Percentiles rank a stretch among this genome's conserved stretches.
These are phyloP conservation scores for Sander vitreus DNA, from an alignment of 2,113 vertebrate species.

Conservation along the genomic window DNA sequence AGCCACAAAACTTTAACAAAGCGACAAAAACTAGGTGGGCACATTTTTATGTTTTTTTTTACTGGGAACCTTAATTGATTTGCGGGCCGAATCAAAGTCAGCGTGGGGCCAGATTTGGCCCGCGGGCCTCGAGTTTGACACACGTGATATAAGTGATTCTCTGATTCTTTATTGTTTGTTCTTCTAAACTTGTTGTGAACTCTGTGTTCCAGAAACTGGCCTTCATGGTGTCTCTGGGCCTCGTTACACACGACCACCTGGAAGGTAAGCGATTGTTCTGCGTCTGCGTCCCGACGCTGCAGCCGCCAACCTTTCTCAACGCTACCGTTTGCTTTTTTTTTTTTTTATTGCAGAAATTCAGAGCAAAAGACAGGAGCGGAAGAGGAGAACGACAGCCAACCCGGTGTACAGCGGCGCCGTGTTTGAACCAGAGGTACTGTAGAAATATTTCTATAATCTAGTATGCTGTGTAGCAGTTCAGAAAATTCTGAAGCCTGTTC, in stretches of 20 bases:
- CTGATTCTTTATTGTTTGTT: background rate
- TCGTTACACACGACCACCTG: constrained; percentile 97
- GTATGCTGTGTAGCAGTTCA: too few relatives aligned
- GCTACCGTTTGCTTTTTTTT: background rate
- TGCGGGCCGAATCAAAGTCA: too few relatives aligned
- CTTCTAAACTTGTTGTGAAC: background rate
- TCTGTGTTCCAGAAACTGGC: constrained; percentile 91
- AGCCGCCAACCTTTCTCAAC: background rate
- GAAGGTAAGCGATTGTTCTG: constrained; percentile 87
- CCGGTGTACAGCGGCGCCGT: constrained; percentile 98
- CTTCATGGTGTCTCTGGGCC: constrained; percentile 97
- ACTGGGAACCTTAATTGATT: too few relatives aligned
- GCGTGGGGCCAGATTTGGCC: too few relatives aligned
- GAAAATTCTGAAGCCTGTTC: too few relatives aligned
- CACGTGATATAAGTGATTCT: background rate
- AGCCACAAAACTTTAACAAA: too few relatives aligned
- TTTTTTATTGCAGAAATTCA: constrained; percentile 91
- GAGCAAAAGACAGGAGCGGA: constrained; percentile 97
- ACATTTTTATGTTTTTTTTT: too few relatives aligned
- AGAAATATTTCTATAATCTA: too few relatives aligned
- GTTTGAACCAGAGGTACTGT: constrained; percentile 96
- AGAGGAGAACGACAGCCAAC: constrained; percentile 98
- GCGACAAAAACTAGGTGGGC: too few relatives aligned
- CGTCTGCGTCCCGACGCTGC: background rate
- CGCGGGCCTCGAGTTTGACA: too few relatives aligned